Evolutionary conservation across 2,797 vertebrate genomes (phyloP).

Genomic region (Rallus crepitans): DNA sequence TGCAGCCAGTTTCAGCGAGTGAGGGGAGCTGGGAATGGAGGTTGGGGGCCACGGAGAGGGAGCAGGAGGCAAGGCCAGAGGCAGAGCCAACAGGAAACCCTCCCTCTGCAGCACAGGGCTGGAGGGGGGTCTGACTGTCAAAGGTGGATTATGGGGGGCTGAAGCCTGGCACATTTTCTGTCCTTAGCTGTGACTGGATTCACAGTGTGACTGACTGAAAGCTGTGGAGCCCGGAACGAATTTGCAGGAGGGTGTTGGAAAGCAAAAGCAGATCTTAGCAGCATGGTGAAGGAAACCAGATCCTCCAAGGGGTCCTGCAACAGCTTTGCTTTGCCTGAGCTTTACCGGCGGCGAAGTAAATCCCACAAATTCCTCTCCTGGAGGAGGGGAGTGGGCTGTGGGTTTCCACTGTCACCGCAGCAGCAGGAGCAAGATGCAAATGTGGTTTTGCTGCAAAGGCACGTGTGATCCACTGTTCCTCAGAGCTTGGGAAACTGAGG

Average conservation of each 20-base stretch:
- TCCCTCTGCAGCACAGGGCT: not conserved
- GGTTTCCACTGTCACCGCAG: rapidly evolving
- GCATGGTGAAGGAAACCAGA: constrained; percentile 19
- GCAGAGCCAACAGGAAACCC: constrained; percentile 9
- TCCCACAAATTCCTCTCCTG: not conserved
- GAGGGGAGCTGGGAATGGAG: not conserved
- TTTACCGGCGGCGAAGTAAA: not conserved
- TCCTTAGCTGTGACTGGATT: not conserved
- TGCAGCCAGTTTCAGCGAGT: not conserved
- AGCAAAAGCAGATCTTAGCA: constrained; percentile 36
- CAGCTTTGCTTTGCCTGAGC: not conserved
- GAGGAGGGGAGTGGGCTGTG: not conserved
- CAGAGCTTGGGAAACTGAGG: not conserved
- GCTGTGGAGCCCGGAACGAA: not conserved
- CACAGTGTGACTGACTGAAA: not conserved
- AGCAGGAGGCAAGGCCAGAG: not conserved
- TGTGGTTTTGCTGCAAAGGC: not conserved
- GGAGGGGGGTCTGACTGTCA: not conserved
- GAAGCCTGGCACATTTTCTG: not conserved
- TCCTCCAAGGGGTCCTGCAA: not conserved
- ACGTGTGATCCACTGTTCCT: rapidly evolving
- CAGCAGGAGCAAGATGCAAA: rapidly evolving
- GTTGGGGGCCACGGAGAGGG: constrained; percentile 28
- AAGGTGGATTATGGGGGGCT: not conserved
- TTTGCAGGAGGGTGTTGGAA: constrained; percentile 17